Evolutionary conservation across 2,888 invertebrate genomes (phyloP).

Genomic region (Xiphydria camelus): DNA sequence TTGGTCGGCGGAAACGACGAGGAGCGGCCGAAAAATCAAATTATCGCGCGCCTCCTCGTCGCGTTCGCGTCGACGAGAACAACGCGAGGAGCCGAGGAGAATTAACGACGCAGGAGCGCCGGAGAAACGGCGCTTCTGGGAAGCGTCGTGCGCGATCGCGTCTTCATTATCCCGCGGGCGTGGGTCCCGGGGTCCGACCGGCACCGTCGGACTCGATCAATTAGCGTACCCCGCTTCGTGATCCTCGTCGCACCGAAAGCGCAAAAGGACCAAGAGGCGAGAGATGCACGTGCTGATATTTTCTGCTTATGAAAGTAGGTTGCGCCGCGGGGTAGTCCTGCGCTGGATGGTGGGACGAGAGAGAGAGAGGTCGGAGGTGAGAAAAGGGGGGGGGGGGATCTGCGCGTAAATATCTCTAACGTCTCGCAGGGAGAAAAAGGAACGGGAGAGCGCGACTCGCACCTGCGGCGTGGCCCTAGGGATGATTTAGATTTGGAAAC

Average conservation of each 20-base stretch:
- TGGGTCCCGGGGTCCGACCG: conserved; percentile 17
- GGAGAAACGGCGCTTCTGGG: conserved; percentile 30
- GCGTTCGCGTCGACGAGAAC: no score
- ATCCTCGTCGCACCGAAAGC: conserved; percentile 24
- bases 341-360: no score
- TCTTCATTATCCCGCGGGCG: conserved; percentile 45
- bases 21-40: no score
- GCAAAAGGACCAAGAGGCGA: conserved; percentile 30
- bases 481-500: no score
- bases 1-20: no score
- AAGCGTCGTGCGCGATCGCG: conserved; percentile 45
- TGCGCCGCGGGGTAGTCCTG: conserved; percentile 12
- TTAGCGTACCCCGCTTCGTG: conserved; percentile 40
- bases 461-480: no score
- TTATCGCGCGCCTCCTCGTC: no score
- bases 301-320: conserved; percentile 35
- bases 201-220: conserved; percentile 40
- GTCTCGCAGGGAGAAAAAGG: no score
- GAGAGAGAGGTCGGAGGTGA: no score
- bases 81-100: conserved; percentile 4
- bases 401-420: no score
- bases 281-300: conserved; percentile 36
- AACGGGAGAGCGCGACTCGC: no score
- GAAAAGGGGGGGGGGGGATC: no score
- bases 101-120: conserved; percentile 12